Base-by-base conservation (phyloP, 2,888 invertebrate species). In the Myopa testacea region DNA sequence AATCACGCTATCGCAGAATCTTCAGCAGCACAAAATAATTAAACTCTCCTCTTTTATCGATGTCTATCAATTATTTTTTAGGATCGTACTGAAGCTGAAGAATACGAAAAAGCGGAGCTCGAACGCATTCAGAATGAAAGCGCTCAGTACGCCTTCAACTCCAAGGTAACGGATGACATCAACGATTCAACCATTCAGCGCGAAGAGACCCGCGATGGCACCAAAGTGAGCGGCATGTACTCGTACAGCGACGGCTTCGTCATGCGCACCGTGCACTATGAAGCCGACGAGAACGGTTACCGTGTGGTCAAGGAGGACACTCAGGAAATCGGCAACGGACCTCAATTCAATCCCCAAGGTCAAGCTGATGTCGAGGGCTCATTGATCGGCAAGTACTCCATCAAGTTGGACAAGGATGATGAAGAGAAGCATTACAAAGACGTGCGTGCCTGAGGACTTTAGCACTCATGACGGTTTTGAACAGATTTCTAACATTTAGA, bases 241-340 rank as follows among this genome's bases (percentile, higher is more conserved):
- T 90, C 91, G 6, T 93, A 93, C 87, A 91, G 91, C 80, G 93
- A 93, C 86, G 93, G 93, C 0, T 92, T 87, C 82, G 91, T 90
- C 81, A 88, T 87, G 82, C 90, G 91, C 37, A 91, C 90, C 0
- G 91, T 92, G 0, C 87, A 90, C 79, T 93, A 93, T 83, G 90
- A 89, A 76, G 93, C 93, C 82, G 93, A 93, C 85, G 91, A 92
- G 83, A 90, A 91, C 79, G 93, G 93, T 77, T 93, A 92, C 86
- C 88, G 92, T 82, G 90, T 93, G 19, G 86, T 90, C n/a, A 90
- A 91, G 81, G 91, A 91, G 79, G 87, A 88, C 4, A 88, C 86
- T 67, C 86, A 90, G 83, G 89, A 90, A 14, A 90, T 91, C 80
- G 91, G 91, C 34, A 86, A 90, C 78, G 91, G 91, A 14, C 91